Evolutionary conservation across 2,888 invertebrate genomes (phyloP), one percentile per base, ranked within the genome.

Genomic region (Suillia variegata): DNA sequence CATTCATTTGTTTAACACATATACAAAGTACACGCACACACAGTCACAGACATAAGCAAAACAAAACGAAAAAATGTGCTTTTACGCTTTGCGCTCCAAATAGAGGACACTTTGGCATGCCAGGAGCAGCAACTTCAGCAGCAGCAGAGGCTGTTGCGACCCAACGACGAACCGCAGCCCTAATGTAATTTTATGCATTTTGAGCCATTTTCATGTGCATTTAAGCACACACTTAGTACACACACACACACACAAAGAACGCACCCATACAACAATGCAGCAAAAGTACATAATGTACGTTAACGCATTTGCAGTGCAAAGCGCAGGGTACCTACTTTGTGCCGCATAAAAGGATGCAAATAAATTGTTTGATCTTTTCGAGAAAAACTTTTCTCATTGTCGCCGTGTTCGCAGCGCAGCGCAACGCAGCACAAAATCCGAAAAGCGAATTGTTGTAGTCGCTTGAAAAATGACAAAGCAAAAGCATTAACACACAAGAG

Each of bases 331-430:
- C 31, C 6, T 12, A 53, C 31, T 51, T 51, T 53, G n/a, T n/a
- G 53, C 53, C 15, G 51, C 51, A 42, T 24, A 54, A 45, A 55
- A 56, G 18, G n/a, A 49, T 54, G 42, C 54, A 57, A 56, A 61
- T 61, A 49, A 49, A 56, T 61, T 56, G 54, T 61, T 61, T 56
- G 56, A 56, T 56, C 59, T 53, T 48, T 12, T 4, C 24, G 56
- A 50, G 49, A n/a, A 50, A 53, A 56, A 56, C 54, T 61, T 56
- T 49, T 52, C 54, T 49, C 56, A 52, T 55, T 61, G 54, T 51
- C 21, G 33, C 31, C n/a, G n/a, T n/a, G n/a, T n/a, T n/a, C n/a
- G n/a, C n/a, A n/a, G n/a, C n/a, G n/a, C n/a, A n/a, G n/a, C n/a
- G n/a, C n/a, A n/a, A n/a, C n/a, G n/a, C n/a, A n/a, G n/a, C n/a